Conservation (phyloP, 2,888 invertebrate genomes). For the Pardosa pseudoannulata region DNA sequence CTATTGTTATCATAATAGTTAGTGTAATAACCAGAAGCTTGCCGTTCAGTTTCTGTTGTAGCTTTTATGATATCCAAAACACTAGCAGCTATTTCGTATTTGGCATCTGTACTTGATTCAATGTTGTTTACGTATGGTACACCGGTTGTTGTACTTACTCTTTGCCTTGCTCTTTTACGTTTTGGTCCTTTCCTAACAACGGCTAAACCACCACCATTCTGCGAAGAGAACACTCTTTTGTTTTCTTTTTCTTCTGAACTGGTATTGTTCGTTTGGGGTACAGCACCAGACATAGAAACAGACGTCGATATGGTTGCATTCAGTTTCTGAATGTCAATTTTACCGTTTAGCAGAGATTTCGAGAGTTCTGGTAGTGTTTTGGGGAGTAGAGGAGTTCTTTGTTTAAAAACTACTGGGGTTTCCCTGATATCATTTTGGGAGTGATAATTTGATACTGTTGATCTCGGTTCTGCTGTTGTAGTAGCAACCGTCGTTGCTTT, state of each 20-base stretch:
- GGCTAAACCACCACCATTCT: constrained; percentile 58
- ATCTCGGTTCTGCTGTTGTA: constrained; percentile 27
- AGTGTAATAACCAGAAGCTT: constrained; percentile 32
- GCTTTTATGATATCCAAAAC: constrained; percentile 66
- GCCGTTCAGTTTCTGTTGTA: constrained; percentile 55
- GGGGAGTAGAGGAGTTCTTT: constrained; percentile 24
- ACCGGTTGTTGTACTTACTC: neutral
- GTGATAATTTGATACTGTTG: neutral
- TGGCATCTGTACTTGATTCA: constrained; percentile 34
- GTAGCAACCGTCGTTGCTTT: constrained; percentile 19
- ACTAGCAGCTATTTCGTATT: constrained; percentile 63
- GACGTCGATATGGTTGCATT: constrained; percentile 63
- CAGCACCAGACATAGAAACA: constrained; percentile 52
- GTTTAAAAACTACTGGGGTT: constrained; percentile 28
- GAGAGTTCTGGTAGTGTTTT: constrained; percentile 51
- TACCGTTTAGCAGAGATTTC: constrained; percentile 46
- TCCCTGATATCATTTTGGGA: constrained; percentile 38
- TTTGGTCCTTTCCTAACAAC: constrained; percentile 51
- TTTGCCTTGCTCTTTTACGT: constrained; percentile 43
- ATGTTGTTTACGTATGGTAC: constrained; percentile 9
- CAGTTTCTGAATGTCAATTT: constrained; percentile 61
- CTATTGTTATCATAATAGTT: constrained; percentile 28
- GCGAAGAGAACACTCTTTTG: constrained; percentile 60
- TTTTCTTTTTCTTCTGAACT: constrained; percentile 18
- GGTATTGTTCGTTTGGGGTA: constrained; percentile 21